Percentiles rank a stretch among this genome's conserved stretches.
Conservation (phyloP, 2,113 vertebrate genomes). For the Perognathus longimembris region DNA sequence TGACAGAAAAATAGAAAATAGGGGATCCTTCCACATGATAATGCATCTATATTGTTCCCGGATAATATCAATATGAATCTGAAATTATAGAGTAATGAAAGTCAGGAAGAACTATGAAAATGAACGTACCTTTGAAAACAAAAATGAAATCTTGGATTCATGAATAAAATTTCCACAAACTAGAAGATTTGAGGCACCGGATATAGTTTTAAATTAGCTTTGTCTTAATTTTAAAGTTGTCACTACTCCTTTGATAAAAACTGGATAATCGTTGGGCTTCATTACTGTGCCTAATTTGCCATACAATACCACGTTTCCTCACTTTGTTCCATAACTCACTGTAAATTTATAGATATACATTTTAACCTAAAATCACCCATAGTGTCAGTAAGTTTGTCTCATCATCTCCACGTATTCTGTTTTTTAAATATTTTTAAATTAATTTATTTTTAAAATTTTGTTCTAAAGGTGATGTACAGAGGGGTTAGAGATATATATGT, state of each 20-base stretch:
- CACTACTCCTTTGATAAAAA: conserved; percentile 41
- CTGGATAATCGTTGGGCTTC: conserved; percentile 50
- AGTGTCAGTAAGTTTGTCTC: not conserved
- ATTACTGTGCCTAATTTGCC: conserved; percentile 45
- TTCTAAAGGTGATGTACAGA: too few species aligned
- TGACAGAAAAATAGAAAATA: not conserved
- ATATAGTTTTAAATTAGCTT: conserved; percentile 1
- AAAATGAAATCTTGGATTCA: conserved; percentile 7
- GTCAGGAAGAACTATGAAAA: not conserved
- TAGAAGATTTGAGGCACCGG: conserved; percentile 3
- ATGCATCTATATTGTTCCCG: not conserved
- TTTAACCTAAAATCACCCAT: conserved; percentile 44
- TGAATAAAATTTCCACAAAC: conserved; percentile 50
- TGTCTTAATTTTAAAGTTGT: conserved; percentile 55
- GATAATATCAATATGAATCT: not conserved
- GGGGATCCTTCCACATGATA: not conserved
- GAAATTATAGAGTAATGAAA: conserved; percentile 35
- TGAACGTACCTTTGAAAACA: not conserved
- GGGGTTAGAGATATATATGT: too few species aligned
- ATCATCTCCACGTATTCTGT: too few species aligned
- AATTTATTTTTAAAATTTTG: too few species aligned
- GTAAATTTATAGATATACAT: conserved; percentile 26
- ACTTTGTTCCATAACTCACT: not conserved
- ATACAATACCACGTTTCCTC: conserved; percentile 12
- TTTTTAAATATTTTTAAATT: too few species aligned